Evolutionary conservation across 2,797 vertebrate genomes (phyloP), one percentile per base, ranked within the genome.

Genomic region (Sebastes nivosus): DNA sequence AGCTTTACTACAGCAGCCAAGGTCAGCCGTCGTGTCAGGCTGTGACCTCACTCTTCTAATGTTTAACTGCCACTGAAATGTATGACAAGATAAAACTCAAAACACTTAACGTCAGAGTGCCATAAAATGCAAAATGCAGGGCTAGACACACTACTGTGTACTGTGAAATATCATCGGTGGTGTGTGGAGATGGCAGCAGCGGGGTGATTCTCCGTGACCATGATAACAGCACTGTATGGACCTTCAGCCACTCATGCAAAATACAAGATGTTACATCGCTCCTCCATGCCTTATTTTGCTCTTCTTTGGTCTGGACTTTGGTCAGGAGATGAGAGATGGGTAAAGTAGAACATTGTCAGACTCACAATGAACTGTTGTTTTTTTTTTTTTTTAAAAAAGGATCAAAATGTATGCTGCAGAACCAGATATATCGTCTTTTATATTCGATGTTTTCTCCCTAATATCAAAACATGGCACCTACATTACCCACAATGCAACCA

Each of bases 91-190:
- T 90, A 87, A 85, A 75, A 77, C 8, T 64, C 20, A 80, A 84
- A 74, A 42, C 20, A 9, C 20, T 20, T 54, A 22, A 54, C 2
- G 20, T 54, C 50, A 54, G 46, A 22, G 57, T 4, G 66, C 13
- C 18, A 83, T 89, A 86, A 93, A 85, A 91, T 91, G 88, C 88
- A 88, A 91, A 92, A 29, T 36, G 18, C 52, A 71, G 32, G 10
- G 12, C 27, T 5, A 18, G 61, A 79, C 73, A 72, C 72, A 64
- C 22, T 67, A 14, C 50, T 54, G 50, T 34, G 58, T 10, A 9
- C 85, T 85, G 77, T 81, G 59, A 61, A 72, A 42, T 64, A 63
- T 71, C 68, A 81, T 36, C 50, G 57, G 78, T 12, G 18, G 69
- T 9, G 2, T 71, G 60, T 58, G 42, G 24, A 80, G 29, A 66